A percentile compares a stretch with the other conserved stretches of the same genome.
Conservation (phyloP, 2,888 invertebrate species). For the Slavum lentiscoides region DNA sequence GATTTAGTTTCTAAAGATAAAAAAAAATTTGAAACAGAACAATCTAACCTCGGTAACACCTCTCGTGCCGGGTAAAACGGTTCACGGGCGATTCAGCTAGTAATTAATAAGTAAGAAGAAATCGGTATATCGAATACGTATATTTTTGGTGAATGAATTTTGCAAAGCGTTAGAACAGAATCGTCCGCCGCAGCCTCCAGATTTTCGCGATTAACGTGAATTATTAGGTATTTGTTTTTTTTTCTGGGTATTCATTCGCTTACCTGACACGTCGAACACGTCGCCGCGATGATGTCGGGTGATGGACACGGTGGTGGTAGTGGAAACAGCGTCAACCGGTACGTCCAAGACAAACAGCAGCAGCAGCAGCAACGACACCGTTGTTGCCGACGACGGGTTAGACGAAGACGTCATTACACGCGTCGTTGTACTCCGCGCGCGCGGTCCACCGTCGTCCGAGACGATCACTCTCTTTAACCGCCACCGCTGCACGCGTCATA, state of each 20-base stretch:
- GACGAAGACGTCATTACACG: neutral
- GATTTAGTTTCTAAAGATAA: too few relatives aligned
- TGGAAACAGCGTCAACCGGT: conserved; percentile 60
- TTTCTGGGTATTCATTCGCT: neutral
- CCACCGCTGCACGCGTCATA: neutral
- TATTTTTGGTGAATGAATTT: too few relatives aligned
- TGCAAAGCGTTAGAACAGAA: too few relatives aligned
- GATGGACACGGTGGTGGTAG: conserved; percentile 63
- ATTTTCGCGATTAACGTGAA: too few relatives aligned
- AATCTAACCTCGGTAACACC: too few relatives aligned
- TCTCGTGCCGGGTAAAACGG: too few relatives aligned
- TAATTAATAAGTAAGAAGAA: too few relatives aligned
- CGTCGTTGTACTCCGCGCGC: neutral
- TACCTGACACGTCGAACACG: conserved; percentile 65
- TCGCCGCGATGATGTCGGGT: conserved; percentile 68
- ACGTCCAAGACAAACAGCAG: conserved; percentile 52
- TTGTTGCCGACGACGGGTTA: neutral
- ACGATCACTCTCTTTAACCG: neutral
- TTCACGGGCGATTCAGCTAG: too few relatives aligned
- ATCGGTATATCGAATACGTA: too few relatives aligned
- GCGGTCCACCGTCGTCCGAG: neutral
- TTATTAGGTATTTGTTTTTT: neutral
- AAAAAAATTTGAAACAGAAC: too few relatives aligned
- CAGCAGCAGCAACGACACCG: neutral
- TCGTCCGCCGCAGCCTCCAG: too few relatives aligned